Evolutionary conservation across 2,113 vertebrate species (phyloP).

Genomic region (Eptesicus fuscus): DNA sequence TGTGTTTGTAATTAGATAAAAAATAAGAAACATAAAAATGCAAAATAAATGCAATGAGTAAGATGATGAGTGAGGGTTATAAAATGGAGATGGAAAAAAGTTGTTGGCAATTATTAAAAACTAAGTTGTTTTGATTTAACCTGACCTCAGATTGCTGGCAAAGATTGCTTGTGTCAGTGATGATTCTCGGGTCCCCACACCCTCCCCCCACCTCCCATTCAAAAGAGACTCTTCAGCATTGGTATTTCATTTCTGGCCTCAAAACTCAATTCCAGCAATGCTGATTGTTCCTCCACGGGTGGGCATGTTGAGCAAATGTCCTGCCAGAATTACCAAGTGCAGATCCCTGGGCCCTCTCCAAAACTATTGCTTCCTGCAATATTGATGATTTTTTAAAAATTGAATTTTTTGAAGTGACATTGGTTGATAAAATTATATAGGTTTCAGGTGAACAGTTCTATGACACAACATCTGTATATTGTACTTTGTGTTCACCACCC

Average conservation of each 20-base stretch:
- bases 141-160: neutral
- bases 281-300: neutral
- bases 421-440: neutral
- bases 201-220: neutral
- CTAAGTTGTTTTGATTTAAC: neutral
- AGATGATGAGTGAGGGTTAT: neutral
- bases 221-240: neutral
- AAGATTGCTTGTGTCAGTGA: neutral
- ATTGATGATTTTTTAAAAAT: neutral
- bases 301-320: neutral
- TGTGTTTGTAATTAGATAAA: constrained; percentile 4
- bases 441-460: neutral
- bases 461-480: neutral
- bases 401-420: neutral
- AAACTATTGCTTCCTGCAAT: neutral
- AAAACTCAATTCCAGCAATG: neutral
- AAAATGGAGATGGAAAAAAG: neutral
- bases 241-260: neutral
- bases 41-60: neutral
- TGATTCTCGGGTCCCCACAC: neutral
- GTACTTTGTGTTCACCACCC: neutral
- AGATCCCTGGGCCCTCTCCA: neutral
- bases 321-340: neutral
- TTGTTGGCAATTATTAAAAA: neutral
- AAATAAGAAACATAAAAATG: constrained; percentile 12